phyloP scores from a whole-genome alignment of 2,113 vertebrate species.

The Grammomys surdaster region DNA sequence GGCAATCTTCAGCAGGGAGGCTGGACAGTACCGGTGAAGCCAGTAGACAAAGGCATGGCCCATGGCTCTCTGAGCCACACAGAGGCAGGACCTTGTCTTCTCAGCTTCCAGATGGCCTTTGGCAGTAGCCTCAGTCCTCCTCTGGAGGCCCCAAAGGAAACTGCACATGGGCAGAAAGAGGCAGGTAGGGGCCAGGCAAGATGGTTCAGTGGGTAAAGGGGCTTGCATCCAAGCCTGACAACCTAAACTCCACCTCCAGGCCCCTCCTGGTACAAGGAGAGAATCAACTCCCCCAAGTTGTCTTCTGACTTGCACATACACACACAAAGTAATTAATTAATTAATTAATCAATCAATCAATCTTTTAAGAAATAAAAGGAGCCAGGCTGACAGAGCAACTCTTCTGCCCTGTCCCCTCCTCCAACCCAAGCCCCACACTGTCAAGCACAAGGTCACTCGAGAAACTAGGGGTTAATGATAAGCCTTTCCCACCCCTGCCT shows the following conservation, averaged over 20 bases:
- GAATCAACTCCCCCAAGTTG: neutral
- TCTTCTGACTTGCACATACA: neutral
- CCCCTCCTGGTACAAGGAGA: neutral
- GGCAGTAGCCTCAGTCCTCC: neutral
- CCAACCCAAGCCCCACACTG: neutral
- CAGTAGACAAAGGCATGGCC: neutral
- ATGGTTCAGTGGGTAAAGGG: neutral
- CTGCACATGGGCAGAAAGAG: neutral
- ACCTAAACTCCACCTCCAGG: neutral
- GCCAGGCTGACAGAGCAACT: too few species aligned
- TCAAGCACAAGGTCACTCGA: too few species aligned
- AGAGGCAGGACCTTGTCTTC: neutral
- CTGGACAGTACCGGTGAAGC: neutral
- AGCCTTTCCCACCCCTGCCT: neutral
- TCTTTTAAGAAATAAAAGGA: neutral
- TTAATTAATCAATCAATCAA: neutral
- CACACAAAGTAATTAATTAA: neutral
- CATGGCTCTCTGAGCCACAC: neutral
- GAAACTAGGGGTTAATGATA: neutral
- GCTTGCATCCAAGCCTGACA: neutral
- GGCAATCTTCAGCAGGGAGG: neutral
- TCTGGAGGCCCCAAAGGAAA: neutral
- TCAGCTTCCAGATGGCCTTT: neutral
- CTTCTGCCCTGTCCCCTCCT: neutral
- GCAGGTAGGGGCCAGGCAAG: neutral